Percentiles rank a stretch among this genome's conserved stretches.
Conservation (phyloP, 2,888 invertebrate genomes). For the Hecatera dysodea region DNA sequence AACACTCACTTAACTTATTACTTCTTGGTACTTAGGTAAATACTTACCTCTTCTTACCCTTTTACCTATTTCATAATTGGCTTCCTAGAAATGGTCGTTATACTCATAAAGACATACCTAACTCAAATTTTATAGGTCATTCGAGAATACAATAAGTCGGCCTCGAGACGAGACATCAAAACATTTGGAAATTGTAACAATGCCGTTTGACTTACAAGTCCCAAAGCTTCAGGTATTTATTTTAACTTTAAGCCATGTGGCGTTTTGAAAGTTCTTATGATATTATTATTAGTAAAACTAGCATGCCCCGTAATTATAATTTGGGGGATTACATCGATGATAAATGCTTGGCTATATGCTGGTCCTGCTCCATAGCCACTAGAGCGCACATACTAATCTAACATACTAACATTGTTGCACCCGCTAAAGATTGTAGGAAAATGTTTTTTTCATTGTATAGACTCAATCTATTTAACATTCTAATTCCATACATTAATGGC, state of each 20-base stretch:
- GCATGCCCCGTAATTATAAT: too few relatives aligned
- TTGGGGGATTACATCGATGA: too few relatives aligned
- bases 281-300: background rate
- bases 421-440: too few relatives aligned
- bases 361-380: too few relatives aligned
- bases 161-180: background rate
- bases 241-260: background rate
- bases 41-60: background rate
- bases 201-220: background rate
- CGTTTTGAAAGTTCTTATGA: background rate
- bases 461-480: too few relatives aligned
- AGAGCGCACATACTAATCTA: too few relatives aligned
- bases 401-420: too few relatives aligned
- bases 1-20: background rate
- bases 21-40: background rate
- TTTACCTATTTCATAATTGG: background rate
- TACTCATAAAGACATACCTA: too few relatives aligned
- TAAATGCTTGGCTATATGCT: too few relatives aligned
- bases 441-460: too few relatives aligned
- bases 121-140: slow-evolving; percentile 2
- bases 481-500: too few relatives aligned
- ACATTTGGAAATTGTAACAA: background rate
- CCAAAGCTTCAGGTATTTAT: background rate
- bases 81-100: background rate
- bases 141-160: background rate